Evolutionary conservation across 2,113 vertebrate genomes (phyloP).

Genomic region (Corydoras sp.): DNA sequence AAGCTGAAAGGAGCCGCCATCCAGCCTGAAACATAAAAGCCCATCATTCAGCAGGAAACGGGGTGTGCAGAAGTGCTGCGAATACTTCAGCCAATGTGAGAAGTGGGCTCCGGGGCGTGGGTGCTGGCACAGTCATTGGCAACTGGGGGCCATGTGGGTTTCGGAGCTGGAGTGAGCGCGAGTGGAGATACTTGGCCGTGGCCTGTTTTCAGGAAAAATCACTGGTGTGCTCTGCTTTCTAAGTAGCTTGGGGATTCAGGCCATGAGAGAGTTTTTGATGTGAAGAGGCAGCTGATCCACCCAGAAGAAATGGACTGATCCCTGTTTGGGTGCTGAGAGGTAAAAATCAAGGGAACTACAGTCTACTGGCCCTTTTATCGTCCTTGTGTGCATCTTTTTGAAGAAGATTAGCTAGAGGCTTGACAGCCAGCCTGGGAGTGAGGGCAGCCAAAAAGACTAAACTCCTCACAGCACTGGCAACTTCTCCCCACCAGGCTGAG

Average conservation of each 20-base stretch:
- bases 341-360: conserved; percentile 12
- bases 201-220: conserved; percentile 7
- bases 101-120: conserved; percentile 3
- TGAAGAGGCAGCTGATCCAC: conserved; percentile 16
- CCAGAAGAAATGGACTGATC: conserved; percentile 24
- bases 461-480: conserved; percentile 29
- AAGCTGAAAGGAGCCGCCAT: conserved; percentile 73
- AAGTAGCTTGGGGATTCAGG: conserved; percentile 40
- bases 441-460: conserved; percentile 1
- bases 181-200: background rate
- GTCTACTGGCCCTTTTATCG: conserved; percentile 6
- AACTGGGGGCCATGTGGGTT: background rate
- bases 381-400: conserved; percentile 22
- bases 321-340: conserved; percentile 2
- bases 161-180: conserved; percentile 12
- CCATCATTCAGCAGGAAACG: conserved; percentile 71
- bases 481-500: conserved; percentile 4
- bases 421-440: background rate
- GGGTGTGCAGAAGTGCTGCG: conserved; percentile 1
- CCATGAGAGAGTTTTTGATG: conserved; percentile 35
- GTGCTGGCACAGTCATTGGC: background rate
- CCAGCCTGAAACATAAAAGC: conserved; percentile 74
- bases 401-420: conserved; percentile 14
- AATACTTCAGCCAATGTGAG: conserved; percentile 14
- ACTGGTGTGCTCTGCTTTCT: conserved; percentile 44